A percentile compares a stretch with the other conserved stretches of the same genome.
Evolutionary conservation across 2,797 vertebrate species (phyloP).

Genomic region (Eulemur coronatus): DNA sequence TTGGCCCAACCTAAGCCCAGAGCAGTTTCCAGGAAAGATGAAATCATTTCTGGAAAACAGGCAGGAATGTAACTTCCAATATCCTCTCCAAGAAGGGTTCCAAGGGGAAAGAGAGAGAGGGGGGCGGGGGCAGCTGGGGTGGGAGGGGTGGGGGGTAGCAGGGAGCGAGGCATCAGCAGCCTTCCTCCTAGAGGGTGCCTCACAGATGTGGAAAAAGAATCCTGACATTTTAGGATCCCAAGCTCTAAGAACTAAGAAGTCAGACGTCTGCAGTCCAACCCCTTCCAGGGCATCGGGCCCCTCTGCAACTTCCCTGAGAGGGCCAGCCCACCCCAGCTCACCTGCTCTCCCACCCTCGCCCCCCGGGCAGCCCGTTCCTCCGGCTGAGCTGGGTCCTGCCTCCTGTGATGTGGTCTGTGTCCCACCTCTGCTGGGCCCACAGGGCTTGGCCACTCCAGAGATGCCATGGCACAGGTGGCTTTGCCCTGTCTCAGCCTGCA

Average conservation of each 20-base stretch:
- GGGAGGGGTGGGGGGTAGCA: not conserved
- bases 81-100: not conserved
- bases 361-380: not conserved
- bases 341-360: rapidly evolving
- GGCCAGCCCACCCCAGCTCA: not conserved
- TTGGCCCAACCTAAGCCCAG: not conserved
- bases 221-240: not conserved
- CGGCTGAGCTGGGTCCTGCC: not conserved
- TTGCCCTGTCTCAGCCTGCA: not conserved
- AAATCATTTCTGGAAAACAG: constrained; percentile 44
- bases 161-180: not conserved
- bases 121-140: rapidly evolving
- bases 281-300: not conserved
- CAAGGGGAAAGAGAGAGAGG: not conserved
- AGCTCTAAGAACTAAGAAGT: not conserved
- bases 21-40: constrained; percentile 36
- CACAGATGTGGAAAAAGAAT: not conserved
- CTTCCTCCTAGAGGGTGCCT: not conserved
- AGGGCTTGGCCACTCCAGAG: not conserved
- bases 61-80: not conserved
- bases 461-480: not conserved
- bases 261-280: not conserved
- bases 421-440: not conserved
- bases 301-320: not conserved
- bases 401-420: not conserved